These are phyloP conservation scores for Dioctria linearis DNA, from an alignment of 2,888 invertebrate genomes.

Conservation along the genomic window DNA sequence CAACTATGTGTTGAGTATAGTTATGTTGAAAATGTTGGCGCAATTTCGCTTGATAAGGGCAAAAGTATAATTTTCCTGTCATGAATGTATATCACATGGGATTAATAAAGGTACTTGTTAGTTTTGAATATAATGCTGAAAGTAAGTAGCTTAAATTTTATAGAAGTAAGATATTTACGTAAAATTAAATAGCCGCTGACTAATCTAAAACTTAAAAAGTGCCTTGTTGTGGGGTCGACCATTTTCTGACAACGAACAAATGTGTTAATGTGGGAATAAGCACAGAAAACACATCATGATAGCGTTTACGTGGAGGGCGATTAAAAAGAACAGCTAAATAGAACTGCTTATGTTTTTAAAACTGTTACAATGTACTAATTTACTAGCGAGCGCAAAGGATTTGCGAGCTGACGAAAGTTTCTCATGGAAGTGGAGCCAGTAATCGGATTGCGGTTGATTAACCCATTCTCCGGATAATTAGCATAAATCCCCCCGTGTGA, in stretches of 20 bases:
- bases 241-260: background rate
- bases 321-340: background rate
- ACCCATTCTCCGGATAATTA: constrained; percentile 43
- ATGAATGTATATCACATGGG: too few species aligned
- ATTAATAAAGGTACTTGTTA: too few species aligned
- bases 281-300: background rate
- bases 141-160: too few species aligned
- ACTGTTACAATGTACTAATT: constrained; percentile 34
- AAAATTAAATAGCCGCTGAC: background rate
- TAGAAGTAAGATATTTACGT: too few species aligned
- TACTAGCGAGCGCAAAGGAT: background rate
- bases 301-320: constrained; percentile 1
- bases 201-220: background rate
- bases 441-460: constrained; percentile 36
- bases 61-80: too few species aligned
- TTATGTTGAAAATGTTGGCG: too few species aligned
- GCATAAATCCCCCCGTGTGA: constrained; percentile 26
- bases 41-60: too few species aligned
- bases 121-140: too few species aligned
- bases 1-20: too few species aligned
- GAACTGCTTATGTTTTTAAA: constrained; percentile 1
- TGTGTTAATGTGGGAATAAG: constrained; percentile 12
- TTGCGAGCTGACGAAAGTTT: background rate
- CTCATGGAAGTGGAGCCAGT: constrained; percentile 3
- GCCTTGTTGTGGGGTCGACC: background rate